Conservation (phyloP, 2,113 vertebrate species). For the chimpanzee (Pan troglodytes) region NHGRI_mPanTro3-v2.1_pri NC_072413.2:34595001-34595500, state of each 20-base stretch:
- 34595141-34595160: neutral
- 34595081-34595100: conserved; percentile 26
- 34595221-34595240: neutral
- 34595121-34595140: neutral
- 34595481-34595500: neutral
- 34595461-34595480: conserved; percentile 6
- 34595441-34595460: neutral
- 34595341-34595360: neutral
- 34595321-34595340: neutral
- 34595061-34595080: neutral
- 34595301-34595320: neutral
- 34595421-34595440: neutral
- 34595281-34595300: neutral
- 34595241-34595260: neutral
- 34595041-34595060: conserved; percentile 10
- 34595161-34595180: neutral
- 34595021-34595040: neutral
- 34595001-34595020: neutral
- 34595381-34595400: neutral
- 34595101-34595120: neutral
- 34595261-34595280: neutral
- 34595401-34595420: neutral
- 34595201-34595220: neutral
- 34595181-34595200: neutral
- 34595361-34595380: neutral